phyloP scores from a whole-genome alignment of 2,797 vertebrate species.

The Helicolenus hilgendorfi region DNA sequence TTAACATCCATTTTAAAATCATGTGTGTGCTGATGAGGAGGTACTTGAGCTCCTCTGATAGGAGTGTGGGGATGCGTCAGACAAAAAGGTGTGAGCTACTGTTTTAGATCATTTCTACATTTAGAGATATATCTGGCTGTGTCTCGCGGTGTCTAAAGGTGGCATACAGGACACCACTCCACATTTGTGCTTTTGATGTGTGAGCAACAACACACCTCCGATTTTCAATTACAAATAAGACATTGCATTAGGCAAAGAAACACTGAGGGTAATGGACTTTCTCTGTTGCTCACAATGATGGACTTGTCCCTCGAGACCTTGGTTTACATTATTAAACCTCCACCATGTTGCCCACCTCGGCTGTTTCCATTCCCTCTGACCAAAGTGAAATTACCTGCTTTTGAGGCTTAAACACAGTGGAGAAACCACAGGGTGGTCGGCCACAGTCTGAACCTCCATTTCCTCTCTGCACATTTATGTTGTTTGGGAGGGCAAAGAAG shows the following conservation, averaged over 20 bases:
- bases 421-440: slow-evolving; percentile 39
- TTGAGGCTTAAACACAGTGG: slow-evolving; percentile 66
- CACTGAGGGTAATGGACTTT: slow-evolving; percentile 88
- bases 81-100: background rate
- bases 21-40: background rate
- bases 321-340: slow-evolving; percentile 87
- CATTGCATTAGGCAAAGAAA: slow-evolving; percentile 81
- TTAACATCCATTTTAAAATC: background rate
- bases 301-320: slow-evolving; percentile 76
- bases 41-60: background rate
- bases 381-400: slow-evolving; percentile 83
- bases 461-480: slow-evolving; percentile 60
- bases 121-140: slow-evolving; percentile 3
- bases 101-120: slow-evolving; percentile 23
- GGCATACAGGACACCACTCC: slow-evolving; percentile 15
- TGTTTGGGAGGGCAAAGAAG: slow-evolving; percentile 14
- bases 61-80: background rate
- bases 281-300: slow-evolving; percentile 82
- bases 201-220: slow-evolving; percentile 66
- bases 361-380: slow-evolving; percentile 74
- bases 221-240: slow-evolving; percentile 86
- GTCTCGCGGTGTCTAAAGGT: slow-evolving; percentile 28
- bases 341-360: slow-evolving; percentile 62
- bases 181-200: slow-evolving; percentile 62
- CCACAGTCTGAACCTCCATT: slow-evolving; percentile 56